Base-by-base conservation (phyloP, 2,888 invertebrate species). In the Orgyia antiqua region DNA sequence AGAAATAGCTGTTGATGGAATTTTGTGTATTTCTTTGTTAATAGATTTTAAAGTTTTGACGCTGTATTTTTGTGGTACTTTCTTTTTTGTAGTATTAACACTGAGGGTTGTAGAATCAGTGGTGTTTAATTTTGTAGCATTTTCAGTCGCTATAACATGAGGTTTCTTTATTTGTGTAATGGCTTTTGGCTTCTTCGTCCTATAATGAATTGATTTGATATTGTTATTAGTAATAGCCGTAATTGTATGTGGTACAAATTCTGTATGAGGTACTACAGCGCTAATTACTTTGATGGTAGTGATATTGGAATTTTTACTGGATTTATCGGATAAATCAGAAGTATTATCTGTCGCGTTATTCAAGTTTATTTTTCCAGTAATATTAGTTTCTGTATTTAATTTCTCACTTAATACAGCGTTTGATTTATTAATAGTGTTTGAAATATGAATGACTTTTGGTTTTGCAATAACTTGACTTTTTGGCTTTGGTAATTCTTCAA, bases 11-110 rank as follows among this genome's bases (percentile, higher is more conserved):
- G 71, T 69, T 1, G 71, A 50, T 8, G 87, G 87, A 52, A 83
- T 68, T 64, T 86, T 83, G 33, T 87, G 86, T 39, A 87, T 87
- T 61, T 87, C 87, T 51, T 82, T 86, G 42, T 87, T 87, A 20
- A 87, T 78, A 0, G 87, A 87, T 49, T 87, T 87, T 24, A 84
- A 51, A 13, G 67, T 50, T 58, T 82, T 82, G 1, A 58, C 33
- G 23, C 51, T 43, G 31, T 62, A 58, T 45, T 74, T 78, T 23
- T 74, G 68, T 3, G 55, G 36, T 2, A 40, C 25, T 10, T 42
- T 39, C 58, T 72, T 76, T 33, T 61, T 58, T 53, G 69, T 76
- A 3, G 73, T 73, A 46, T 74, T 72, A 24, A 70, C 74, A 10
- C 59, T 60, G 34, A 42, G 31, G 37, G 58, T 55, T 0, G 51